Percentiles rank a stretch among this genome's conserved stretches.
phyloP scores from a whole-genome alignment of 1,140 invertebrate genomes.

The Anoplophora glabripennis region DNA sequence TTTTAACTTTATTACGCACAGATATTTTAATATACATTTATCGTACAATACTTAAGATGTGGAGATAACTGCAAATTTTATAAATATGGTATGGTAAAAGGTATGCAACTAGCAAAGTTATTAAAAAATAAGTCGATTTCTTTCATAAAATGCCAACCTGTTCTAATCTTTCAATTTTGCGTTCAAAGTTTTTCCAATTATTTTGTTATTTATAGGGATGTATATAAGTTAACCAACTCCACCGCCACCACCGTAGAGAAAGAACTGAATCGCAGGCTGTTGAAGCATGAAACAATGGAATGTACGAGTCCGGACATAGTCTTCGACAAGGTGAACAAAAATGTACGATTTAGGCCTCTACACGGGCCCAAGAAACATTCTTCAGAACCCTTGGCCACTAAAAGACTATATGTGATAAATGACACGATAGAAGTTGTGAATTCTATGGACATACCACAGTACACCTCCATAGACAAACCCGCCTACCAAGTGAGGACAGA shows the following conservation, averaged over 20 bases:
- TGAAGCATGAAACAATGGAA: constrained; percentile 36
- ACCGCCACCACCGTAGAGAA: constrained; percentile 29
- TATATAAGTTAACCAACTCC: constrained; percentile 17
- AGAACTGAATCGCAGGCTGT: constrained; percentile 33
- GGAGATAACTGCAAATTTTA: too few relatives aligned
- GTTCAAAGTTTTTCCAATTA: not conserved
- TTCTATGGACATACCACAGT: constrained; percentile 57
- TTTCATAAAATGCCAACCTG: too few relatives aligned
- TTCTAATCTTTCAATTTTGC: not conserved
- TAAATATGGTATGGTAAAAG: too few relatives aligned
- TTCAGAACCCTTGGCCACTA: constrained; percentile 57
- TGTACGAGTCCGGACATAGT: constrained; percentile 39
- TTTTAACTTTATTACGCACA: too few relatives aligned
- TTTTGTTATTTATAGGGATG: constrained; percentile 32
- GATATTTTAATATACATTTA: too few relatives aligned
- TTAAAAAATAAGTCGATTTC: not conserved
- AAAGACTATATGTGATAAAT: constrained; percentile 66
- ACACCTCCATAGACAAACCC: constrained; percentile 60
- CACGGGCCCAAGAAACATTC: constrained; percentile 42
- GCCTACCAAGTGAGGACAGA: constrained; percentile 66
- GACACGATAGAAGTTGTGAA: constrained; percentile 73
- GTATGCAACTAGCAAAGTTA: not conserved
- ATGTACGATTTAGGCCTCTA: constrained; percentile 35
- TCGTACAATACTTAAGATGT: too few relatives aligned
- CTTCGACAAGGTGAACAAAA: constrained; percentile 36